phyloP scores from a whole-genome alignment of 2,888 invertebrate species.

The Neocrepidodera transversa region DNA sequence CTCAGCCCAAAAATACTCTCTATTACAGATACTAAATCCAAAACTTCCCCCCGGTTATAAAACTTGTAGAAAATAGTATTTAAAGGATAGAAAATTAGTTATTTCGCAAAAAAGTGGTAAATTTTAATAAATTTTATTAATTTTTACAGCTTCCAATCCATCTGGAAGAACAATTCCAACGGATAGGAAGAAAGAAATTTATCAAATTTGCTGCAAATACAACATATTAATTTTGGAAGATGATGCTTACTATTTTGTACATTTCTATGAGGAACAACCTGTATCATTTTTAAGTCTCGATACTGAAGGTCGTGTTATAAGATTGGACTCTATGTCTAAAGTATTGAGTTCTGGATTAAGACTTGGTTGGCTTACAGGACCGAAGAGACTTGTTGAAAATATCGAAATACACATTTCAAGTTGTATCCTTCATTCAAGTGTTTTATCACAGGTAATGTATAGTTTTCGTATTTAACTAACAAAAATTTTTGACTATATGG shows the following conservation, averaged over 20 bases:
- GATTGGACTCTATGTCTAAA: slow-evolving; percentile 82
- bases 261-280: slow-evolving; percentile 69
- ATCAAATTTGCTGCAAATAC: slow-evolving; percentile 76
- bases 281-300: slow-evolving; percentile 78
- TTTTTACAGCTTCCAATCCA: slow-evolving; percentile 70
- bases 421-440: slow-evolving; percentile 69
- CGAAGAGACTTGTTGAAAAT: slow-evolving; percentile 68
- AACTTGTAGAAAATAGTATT: no score
- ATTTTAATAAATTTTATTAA: no score
- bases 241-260: slow-evolving; percentile 82
- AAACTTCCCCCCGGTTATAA: no score
- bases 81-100: no score
- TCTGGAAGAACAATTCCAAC: slow-evolving; percentile 73
- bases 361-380: slow-evolving; percentile 77
- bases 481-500: no score
- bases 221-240: slow-evolving; percentile 82
- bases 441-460: slow-evolving; percentile 72
- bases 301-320: slow-evolving; percentile 75
- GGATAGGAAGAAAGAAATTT: slow-evolving; percentile 72
- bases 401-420: slow-evolving; percentile 77
- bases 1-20: no score
- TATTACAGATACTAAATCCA: no score
- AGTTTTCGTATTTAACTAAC: no score
- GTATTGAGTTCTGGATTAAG: slow-evolving; percentile 75
- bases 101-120: no score